Conservation (phyloP, 2,888 invertebrate genomes). For the Fabriciana adippe region DNA sequence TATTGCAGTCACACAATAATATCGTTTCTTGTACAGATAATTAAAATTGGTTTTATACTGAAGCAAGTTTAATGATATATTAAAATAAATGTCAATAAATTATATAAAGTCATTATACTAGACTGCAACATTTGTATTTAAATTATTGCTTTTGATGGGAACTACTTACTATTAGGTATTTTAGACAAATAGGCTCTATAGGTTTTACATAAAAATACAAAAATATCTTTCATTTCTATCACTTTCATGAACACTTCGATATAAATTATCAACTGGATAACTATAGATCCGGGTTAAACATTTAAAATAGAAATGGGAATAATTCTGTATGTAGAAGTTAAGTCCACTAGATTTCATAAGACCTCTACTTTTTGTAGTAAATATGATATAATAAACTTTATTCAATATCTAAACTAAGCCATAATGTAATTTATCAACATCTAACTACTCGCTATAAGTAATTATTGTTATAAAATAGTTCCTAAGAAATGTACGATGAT, state of each 20-base stretch:
- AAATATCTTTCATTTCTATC: constrained; percentile 76
- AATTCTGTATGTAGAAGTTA: constrained; percentile 43
- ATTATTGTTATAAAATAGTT: constrained; percentile 54
- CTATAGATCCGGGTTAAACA: constrained; percentile 54
- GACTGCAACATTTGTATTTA: constrained; percentile 27
- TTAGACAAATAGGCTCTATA: constrained; percentile 51
- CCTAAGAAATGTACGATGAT: constrained; percentile 37
- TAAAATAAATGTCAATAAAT: constrained; percentile 3
- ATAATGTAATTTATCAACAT: constrained; percentile 62
- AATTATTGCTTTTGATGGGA: constrained; percentile 50
- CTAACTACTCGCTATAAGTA: constrained; percentile 61
- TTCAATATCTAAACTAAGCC: constrained; percentile 34
- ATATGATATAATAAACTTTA: constrained; percentile 46
- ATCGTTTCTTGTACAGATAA: constrained; percentile 4
- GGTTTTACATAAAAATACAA: constrained; percentile 70
- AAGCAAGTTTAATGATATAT: neutral
- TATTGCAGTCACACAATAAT: constrained; percentile 22
- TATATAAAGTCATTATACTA: constrained; percentile 8
- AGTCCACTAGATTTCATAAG: constrained; percentile 52
- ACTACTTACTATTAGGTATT: constrained; percentile 47
- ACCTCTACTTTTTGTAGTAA: constrained; percentile 64
- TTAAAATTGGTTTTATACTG: constrained; percentile 1
- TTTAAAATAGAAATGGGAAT: constrained; percentile 44
- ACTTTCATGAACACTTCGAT: constrained; percentile 78
- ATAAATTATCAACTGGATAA: constrained; percentile 68